Evolutionary conservation across 2,888 invertebrate species (phyloP), one percentile per base, ranked within the genome.

Genomic region (Caenorhabditis sinica): DNA sequence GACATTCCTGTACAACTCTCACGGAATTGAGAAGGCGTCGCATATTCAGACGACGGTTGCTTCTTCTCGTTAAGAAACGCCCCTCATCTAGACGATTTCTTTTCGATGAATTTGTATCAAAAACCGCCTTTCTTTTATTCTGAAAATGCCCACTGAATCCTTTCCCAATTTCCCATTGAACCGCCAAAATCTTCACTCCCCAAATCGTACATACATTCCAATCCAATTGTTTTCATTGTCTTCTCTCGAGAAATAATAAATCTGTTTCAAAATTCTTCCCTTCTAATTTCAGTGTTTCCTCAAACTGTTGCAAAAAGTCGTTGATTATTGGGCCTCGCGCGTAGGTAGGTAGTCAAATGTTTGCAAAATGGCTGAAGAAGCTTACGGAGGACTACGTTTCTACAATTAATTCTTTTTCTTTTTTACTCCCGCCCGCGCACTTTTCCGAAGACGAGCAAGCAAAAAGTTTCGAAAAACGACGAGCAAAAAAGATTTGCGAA

Each of bases 1-100:
- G 71, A 91, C 91, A 56, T 87, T 88, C 79, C 85, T 91, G 56
- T 89, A 87, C 87, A 91, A 91, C 79, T 83, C 79, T 45, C 89
- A 90, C 33, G 90, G 90, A 74, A 56, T 72, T 56, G 80, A 80
- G 51, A 80, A 80, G 80, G 80, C 80, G 20, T 80, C 80, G 49
- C 80, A 80, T 53, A 80, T 80, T 40, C 80, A 80, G 80, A 80
- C 72, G 58, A 80, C 80, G 33, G 43, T 56, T 56, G 72, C 80
- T 53, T 72, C 65, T 63, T 79, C 79, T 28, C 79, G 65, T 53
- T 79, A 71, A 68, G 68, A 68, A 36, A 56, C 17, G 13, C 25
- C 28, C 68, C 33, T 68, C 68, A 15, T 40, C 66, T 74, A 58
- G 68, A 68, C 49, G 43, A 66, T 66, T 53, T 68, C 51, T 63